phyloP scores from a whole-genome alignment of 2,113 vertebrate species.

The Nesoenas mayeri region DNA sequence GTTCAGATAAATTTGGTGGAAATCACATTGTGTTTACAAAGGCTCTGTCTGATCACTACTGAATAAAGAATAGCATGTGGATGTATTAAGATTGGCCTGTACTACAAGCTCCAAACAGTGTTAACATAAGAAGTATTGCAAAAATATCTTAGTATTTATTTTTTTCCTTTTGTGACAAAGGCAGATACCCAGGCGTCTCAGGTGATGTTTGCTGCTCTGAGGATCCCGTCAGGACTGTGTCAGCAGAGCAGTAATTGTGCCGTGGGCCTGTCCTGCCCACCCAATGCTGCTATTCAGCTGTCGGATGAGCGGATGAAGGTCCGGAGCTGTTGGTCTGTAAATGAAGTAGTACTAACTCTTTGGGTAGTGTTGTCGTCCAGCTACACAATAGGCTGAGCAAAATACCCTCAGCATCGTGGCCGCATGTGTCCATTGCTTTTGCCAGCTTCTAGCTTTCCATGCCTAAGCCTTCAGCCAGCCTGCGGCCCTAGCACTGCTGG shows the following conservation, averaged over 20 bases:
- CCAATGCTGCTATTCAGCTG: background rate
- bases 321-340: background rate
- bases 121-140: background rate
- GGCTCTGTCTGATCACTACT: background rate
- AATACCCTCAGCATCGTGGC: background rate
- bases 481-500: background rate
- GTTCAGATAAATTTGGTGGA: background rate
- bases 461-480: background rate
- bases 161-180: background rate
- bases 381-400: background rate
- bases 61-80: background rate
- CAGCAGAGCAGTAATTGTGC: background rate
- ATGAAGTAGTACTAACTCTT: background rate
- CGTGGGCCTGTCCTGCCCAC: background rate
- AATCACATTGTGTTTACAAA: background rate
- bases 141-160: background rate
- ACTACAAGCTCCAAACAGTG: background rate
- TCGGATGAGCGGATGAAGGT: background rate
- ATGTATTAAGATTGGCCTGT: background rate
- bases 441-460: background rate
- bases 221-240: background rate
- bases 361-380: background rate
- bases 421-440: background rate
- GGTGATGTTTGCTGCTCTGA: background rate
- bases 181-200: background rate